Conservation (phyloP, 2,797 vertebrate species). For the Potorous gilbertii region DNA sequence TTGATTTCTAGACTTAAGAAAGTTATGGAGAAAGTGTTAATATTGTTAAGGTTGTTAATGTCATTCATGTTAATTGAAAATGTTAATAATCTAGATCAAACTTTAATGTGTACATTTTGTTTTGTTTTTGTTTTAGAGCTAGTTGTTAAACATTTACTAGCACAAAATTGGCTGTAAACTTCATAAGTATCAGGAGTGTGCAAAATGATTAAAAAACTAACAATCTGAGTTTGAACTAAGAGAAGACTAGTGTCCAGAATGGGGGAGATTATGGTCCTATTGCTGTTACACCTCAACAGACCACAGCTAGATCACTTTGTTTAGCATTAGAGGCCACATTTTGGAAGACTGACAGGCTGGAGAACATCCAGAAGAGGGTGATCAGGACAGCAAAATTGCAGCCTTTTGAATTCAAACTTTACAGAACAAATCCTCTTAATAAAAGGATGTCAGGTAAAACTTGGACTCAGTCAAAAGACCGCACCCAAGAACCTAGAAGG, state of each 20-base stretch:
- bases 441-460: too few relatives aligned
- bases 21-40: background rate
- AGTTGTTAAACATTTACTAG: background rate
- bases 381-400: background rate
- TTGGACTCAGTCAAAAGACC: too few relatives aligned
- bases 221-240: background rate
- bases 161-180: background rate
- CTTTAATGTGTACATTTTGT: background rate
- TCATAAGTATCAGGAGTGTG: background rate
- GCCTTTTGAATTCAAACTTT: too few relatives aligned
- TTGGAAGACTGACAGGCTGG: background rate
- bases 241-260: background rate
- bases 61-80: background rate
- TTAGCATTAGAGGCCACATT: background rate
- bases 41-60: too few relatives aligned
- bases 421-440: too few relatives aligned
- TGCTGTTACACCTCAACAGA: background rate
- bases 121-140: background rate
- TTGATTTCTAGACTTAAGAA: background rate
- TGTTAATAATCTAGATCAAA: background rate
- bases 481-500: too few relatives aligned
- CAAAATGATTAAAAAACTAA: background rate
- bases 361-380: background rate
- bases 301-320: background rate
- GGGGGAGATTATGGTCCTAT: background rate